A percentile compares a stretch with the other conserved stretches of the same genome.
Evolutionary conservation across 1,140 invertebrate genomes (phyloP).

Genomic region (Carposina sasakii): DNA sequence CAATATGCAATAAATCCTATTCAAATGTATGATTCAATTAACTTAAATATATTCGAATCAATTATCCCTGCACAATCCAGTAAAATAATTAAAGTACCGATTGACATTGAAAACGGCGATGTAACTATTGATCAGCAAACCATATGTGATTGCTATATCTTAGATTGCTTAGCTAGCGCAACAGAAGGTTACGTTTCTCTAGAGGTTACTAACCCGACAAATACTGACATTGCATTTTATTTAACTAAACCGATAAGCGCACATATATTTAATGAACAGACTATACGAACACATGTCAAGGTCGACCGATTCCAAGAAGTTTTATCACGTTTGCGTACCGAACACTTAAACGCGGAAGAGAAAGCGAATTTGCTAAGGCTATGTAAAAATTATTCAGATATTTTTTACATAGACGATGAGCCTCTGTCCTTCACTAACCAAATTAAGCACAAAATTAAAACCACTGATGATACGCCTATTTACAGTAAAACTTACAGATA

Average conservation of each 20-base stretch:
- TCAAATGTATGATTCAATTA: not conserved
- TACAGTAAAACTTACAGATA: conserved; percentile 26
- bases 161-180: conserved; percentile 2
- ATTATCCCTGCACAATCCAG: not conserved
- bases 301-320: not conserved
- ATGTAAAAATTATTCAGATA: conserved; percentile 2
- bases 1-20: conserved; percentile 3
- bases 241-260: conserved; percentile 7
- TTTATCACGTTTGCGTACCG: conserved; percentile 4
- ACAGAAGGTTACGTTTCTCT: not conserved
- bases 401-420: conserved; percentile 12
- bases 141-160: conserved; percentile 1
- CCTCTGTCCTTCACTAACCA: conserved; percentile 14
- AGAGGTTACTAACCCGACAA: conserved; percentile 2
- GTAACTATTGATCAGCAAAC: not conserved
- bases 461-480: conserved; percentile 19
- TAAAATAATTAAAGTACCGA: conserved; percentile 3
- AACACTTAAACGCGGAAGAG: conserved; percentile 9
- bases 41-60: conserved; percentile 2
- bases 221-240: conserved; percentile 1
- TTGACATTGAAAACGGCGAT: not conserved
- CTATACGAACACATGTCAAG: not conserved
- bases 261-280: not conserved
- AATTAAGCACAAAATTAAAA: conserved; percentile 22
- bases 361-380: conserved; percentile 3